A percentile compares a stretch with the other conserved stretches of the same genome.
Evolutionary conservation across 2,888 invertebrate species (phyloP).

Genomic region (Gortyna flavago): DNA sequence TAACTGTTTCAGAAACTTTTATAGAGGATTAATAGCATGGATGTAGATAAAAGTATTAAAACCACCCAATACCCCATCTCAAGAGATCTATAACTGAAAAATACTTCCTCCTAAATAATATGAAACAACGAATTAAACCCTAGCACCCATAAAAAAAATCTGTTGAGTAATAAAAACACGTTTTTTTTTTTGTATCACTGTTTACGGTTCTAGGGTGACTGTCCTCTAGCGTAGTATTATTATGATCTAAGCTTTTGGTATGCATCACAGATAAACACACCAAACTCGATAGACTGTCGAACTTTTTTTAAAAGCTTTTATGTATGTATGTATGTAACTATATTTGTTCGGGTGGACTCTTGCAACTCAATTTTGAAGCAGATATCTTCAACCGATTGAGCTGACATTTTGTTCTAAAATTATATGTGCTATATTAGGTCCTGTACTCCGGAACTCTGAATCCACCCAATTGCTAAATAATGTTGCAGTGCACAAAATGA

Average conservation of each 20-base stretch:
- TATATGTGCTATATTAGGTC: background rate
- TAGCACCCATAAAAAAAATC: no score
- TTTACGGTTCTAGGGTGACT: no score
- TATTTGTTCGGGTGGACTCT: no score
- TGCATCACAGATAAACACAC: background rate
- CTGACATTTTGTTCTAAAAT: no score
- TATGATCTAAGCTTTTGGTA: background rate
- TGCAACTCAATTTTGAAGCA: no score
- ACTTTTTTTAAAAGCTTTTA: background rate
- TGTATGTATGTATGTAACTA: no score
- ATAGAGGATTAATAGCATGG: no score
- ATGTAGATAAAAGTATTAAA: no score
- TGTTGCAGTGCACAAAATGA: constrained; percentile 28
- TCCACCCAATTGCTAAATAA: constrained; percentile 20
- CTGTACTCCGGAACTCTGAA: background rate
- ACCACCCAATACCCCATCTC: background rate
- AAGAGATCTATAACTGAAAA: background rate
- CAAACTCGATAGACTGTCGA: background rate
- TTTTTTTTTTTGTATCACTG: no score
- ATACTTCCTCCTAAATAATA: background rate
- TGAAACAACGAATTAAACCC: background rate
- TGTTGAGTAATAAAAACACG: no score
- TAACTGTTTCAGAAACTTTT: no score
- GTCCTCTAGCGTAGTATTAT: background rate
- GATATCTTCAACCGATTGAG: no score